A percentile compares a stretch with the other conserved stretches of the same genome.
phyloP scores from a whole-genome alignment of 2,797 vertebrate genomes.

The Mycteria americana region DNA sequence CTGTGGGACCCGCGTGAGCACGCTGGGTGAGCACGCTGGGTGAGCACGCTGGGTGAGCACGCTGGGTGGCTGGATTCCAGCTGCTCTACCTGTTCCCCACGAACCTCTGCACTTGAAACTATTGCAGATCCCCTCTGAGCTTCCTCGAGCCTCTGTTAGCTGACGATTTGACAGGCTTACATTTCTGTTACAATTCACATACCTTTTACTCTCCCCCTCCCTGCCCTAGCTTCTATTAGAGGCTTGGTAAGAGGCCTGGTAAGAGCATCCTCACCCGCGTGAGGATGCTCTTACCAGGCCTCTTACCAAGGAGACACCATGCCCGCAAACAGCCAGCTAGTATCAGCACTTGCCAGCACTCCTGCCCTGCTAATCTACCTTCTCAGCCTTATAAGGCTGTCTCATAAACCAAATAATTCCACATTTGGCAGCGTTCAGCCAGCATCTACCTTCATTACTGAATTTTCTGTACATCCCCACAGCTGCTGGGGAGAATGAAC shows the following conservation, averaged over 20 bases:
- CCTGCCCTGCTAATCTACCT: neutral
- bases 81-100: neutral
- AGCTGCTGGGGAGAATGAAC: neutral
- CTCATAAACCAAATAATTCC: neutral
- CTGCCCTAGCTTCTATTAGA: too few relatives aligned
- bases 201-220: neutral
- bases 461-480: neutral
- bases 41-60: too few relatives aligned
- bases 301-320: neutral
- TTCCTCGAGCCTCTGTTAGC: neutral
- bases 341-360: neutral
- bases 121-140: neutral
- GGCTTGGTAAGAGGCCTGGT: too few relatives aligned
- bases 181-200: neutral
- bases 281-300: neutral
- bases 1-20: neutral
- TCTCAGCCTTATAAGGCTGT: neutral
- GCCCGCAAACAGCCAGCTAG: neutral
- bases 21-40: too few relatives aligned
- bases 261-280: too few relatives aligned
- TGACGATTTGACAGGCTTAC: neutral
- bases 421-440: neutral
- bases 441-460: neutral
- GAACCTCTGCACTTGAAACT: neutral
- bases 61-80: neutral